Evolutionary conservation across 2,888 invertebrate species (phyloP).

Genomic region (Hydropsyche betteni): DNA sequence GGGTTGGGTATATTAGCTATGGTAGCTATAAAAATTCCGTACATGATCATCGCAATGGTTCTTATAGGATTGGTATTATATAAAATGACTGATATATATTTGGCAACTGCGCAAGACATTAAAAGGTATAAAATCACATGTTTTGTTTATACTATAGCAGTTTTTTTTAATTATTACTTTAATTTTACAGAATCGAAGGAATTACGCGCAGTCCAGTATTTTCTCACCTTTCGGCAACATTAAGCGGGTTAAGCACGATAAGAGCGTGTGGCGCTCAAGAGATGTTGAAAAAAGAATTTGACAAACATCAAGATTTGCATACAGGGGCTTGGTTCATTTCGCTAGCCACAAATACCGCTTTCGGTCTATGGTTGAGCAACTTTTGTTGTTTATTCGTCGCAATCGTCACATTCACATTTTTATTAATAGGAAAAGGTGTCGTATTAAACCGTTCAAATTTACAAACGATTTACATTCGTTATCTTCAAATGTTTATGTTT

Average conservation of each 20-base stretch:
- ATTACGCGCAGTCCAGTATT: slow-evolving; percentile 83
- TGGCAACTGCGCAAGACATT: slow-evolving; percentile 76
- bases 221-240: slow-evolving; percentile 81
- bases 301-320: slow-evolving; percentile 69
- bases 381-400: slow-evolving; percentile 71
- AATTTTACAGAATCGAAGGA: slow-evolving; percentile 59
- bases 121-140: slow-evolving; percentile 63
- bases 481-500: slow-evolving; percentile 3
- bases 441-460: slow-evolving; percentile 4
- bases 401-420: slow-evolving; percentile 71
- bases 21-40: slow-evolving; percentile 76
- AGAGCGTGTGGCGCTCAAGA: slow-evolving; percentile 75
- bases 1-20: slow-evolving; percentile 76
- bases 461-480: slow-evolving; percentile 10
- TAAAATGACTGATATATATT: slow-evolving; percentile 71
- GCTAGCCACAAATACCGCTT: slow-evolving; percentile 69
- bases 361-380: slow-evolving; percentile 72
- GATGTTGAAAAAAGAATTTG: slow-evolving; percentile 72
- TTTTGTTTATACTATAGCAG: slow-evolving; percentile 14
- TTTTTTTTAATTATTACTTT: slow-evolving; percentile 37
- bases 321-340: slow-evolving; percentile 71
- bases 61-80: slow-evolving; percentile 72
- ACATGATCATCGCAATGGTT: slow-evolving; percentile 71
- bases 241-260: slow-evolving; percentile 81
- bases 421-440: slow-evolving; percentile 67